Conservation (phyloP, 2,797 vertebrate genomes). For the Pantherophis vulpinus region DNA sequence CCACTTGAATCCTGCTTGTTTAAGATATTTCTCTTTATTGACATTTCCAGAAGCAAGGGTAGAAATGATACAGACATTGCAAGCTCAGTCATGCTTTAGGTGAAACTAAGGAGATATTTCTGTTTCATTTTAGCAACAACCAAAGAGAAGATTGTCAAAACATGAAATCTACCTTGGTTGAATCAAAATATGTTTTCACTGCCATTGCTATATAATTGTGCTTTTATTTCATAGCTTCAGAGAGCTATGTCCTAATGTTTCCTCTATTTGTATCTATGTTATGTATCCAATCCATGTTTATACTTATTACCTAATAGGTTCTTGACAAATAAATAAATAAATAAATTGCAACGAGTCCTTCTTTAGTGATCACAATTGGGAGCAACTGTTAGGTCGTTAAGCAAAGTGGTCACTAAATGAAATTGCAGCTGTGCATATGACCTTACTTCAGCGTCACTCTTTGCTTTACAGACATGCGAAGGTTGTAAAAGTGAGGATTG, state of each 20-base stretch:
- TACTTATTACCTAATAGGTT: too few species aligned
- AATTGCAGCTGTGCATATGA: neutral
- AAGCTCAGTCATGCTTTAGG: neutral
- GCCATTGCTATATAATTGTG: neutral
- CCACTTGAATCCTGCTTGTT: neutral
- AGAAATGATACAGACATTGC: neutral
- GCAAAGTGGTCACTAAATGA: neutral
- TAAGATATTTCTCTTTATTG: neutral
- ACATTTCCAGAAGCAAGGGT: neutral
- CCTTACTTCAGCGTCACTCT: neutral
- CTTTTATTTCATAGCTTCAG: constrained; percentile 4
- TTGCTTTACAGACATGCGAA: neutral
- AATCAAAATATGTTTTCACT: neutral
- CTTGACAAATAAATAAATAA: too few species aligned
- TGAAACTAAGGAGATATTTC: neutral
- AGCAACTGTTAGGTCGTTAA: neutral
- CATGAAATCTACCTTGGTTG: neutral
- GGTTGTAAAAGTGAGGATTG: neutral
- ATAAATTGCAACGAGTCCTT: neutral
- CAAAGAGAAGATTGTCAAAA: neutral
- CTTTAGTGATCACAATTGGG: neutral
- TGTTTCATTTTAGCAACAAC: neutral
- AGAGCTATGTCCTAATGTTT: neutral
- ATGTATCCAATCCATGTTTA: too few species aligned
- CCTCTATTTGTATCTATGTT: too few species aligned